Percentiles rank a stretch among this genome's conserved stretches.
Conservation (phyloP, 2,888 invertebrate genomes). For the Drosophila dives region DNA sequence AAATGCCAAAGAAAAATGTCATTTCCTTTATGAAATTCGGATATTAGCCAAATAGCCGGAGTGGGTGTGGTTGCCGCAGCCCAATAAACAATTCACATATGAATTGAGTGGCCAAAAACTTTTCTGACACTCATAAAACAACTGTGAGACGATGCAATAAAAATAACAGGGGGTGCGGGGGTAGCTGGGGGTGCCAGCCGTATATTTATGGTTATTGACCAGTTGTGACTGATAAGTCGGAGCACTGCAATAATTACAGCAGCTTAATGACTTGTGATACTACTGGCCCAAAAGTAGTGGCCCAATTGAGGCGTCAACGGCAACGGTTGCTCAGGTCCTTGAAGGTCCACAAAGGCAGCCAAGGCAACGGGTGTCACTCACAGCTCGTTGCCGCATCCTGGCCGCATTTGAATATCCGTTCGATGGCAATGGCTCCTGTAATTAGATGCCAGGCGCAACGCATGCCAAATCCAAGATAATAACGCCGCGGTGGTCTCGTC, state of each 20-base stretch:
- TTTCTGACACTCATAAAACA: conserved; percentile 72
- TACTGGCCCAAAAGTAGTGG: conserved; percentile 11
- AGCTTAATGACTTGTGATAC: conserved; percentile 78
- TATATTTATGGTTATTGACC: conserved; percentile 75
- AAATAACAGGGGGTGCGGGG: conserved; percentile 50
- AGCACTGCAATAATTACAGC: conserved; percentile 65
- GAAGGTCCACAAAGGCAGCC: conserved; percentile 47
- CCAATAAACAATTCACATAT: conserved; percentile 47
- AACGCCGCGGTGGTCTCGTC: conserved; percentile 75
- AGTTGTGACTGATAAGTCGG: conserved; percentile 52
- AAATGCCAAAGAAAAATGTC: conserved; percentile 67
- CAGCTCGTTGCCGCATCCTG: conserved; percentile 49
- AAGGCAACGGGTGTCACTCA: conserved; percentile 71
- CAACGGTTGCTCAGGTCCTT: conserved; percentile 50
- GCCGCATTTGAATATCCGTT: conserved; percentile 60
- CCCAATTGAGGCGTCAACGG: conserved; percentile 25
- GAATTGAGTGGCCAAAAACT: conserved; percentile 52
- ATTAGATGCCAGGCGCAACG: conserved; percentile 74
- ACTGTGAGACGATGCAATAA: conserved; percentile 69
- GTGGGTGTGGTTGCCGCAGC: conserved; percentile 15
- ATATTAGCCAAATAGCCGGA: conserved; percentile 56
- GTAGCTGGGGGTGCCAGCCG: conserved; percentile 8
- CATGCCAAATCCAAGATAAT: conserved; percentile 75
- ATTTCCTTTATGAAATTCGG: conserved; percentile 78
- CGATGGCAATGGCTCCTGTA: conserved; percentile 57